These are phyloP conservation scores for Pagrus major DNA, from an alignment of 2,113 vertebrate species.

Conservation along the genomic window DNA sequence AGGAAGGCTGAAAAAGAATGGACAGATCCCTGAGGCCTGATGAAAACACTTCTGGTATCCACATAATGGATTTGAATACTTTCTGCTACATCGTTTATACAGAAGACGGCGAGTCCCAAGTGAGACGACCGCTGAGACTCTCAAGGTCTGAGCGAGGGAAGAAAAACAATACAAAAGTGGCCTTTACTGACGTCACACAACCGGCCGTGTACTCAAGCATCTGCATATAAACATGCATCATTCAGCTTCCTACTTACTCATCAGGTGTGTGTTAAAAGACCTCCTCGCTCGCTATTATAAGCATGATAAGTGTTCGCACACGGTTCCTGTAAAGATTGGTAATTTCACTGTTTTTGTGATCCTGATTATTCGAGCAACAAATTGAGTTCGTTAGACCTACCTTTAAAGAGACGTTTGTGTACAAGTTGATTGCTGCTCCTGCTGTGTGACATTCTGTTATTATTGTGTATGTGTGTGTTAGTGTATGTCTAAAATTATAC, in stretches of 20 bases:
- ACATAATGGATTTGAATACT: conserved; percentile 21
- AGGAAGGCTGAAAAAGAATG: conserved; percentile 18
- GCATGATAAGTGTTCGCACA: neutral
- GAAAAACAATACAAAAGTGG: neutral
- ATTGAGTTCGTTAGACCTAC: conserved; percentile 68
- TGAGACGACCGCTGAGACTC: neutral
- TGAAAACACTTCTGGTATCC: conserved; percentile 26
- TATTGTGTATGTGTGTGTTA: conserved; percentile 16
- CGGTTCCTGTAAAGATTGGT: neutral
- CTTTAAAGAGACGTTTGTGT: conserved; percentile 60
- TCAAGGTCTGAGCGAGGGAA: neutral
- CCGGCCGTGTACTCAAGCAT: neutral
- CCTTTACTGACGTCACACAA: conserved; percentile 24
- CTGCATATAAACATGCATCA: conserved; percentile 30
- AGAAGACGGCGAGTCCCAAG: neutral
- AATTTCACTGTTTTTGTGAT: neutral
- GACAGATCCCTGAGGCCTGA: conserved; percentile 26
- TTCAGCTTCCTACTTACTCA: conserved; percentile 33
- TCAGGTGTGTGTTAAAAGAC: conserved; percentile 8
- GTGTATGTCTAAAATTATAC: conserved; percentile 29
- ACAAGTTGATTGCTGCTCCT: conserved; percentile 55
- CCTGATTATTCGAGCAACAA: conserved; percentile 17
- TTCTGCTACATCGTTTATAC: neutral
- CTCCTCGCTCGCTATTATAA: conserved; percentile 5
- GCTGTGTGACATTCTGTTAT: conserved; percentile 22